Conservation (phyloP, 2,113 vertebrate genomes). For the Acrocephalus arundinaceus region DNA sequence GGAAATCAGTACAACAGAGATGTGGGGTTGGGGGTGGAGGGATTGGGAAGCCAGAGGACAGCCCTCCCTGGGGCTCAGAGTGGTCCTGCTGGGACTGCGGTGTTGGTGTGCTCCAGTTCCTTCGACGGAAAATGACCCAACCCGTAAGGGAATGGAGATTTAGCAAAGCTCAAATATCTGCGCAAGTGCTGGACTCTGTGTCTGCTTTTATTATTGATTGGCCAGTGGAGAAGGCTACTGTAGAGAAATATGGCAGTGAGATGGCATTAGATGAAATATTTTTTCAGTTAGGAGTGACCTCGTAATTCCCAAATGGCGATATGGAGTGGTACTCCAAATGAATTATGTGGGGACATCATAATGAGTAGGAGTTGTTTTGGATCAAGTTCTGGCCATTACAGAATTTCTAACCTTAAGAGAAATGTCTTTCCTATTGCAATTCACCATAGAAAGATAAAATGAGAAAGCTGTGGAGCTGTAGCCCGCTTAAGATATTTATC, state of each 20-base stretch:
- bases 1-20: background rate
- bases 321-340: background rate
- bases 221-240: background rate
- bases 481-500: background rate
- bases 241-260: conserved; percentile 12
- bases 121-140: background rate
- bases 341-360: background rate
- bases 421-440: background rate
- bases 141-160: background rate
- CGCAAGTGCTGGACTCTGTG: background rate
- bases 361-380: background rate
- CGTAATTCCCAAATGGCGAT: background rate
- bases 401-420: background rate
- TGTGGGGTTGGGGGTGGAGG: background rate
- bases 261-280: background rate
- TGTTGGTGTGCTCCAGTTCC: background rate
- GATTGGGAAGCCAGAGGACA: background rate
- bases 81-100: background rate
- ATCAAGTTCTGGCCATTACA: background rate
- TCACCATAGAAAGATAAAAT: background rate
- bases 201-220: conserved; percentile 21
- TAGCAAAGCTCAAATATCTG: background rate
- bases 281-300: conserved; percentile 12
- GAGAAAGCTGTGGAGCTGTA: background rate
- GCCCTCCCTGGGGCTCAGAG: background rate